Base-by-base conservation (phyloP, 2,797 vertebrate species). In the Hozukius guyotensis region DNA sequence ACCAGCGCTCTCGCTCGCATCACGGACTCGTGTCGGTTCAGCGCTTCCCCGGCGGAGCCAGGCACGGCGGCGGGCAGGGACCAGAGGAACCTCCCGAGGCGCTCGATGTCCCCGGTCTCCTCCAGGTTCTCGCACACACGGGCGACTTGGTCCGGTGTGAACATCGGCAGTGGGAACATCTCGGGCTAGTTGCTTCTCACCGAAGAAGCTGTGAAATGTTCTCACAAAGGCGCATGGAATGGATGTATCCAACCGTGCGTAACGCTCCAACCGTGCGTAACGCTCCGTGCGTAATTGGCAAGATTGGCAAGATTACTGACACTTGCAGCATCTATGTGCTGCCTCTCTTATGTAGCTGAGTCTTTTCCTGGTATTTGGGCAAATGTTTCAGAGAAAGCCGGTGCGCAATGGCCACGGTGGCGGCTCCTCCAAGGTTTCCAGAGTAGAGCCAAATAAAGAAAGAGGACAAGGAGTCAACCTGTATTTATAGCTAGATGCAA, bases 91-190 rank as follows among this genome's bases (percentile, higher is more conserved):
- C 96, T 92, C 6, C 95, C 96, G 14, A 97, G 92, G 42, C 96
- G 95, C 93, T 96, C 96, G 22, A 97, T 96, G 76, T 96, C 96
- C 29, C 96, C 96, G 6, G 95, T 96, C 87, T 96, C 96, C 91
- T 96, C 96, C 89, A 97, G 25, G 85, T 96, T 97, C 89, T 97
- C 96, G 64, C 96, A 97, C 34, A 96, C 96, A 0, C 96, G 93
- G 16, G 96, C 96, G 20, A 96, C 96, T 90, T 97, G 96, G 62
- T 96, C 96, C 60, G 96, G 93, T 0, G 96, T 96, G 87, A 97
- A 97, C 94, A 96, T 95, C 3, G 96, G 96, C 62, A 96, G 74
- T 0, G 95, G 96, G 60, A 96, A 96, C 96, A 97, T 97, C 32
- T 91, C 72, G 31, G 34, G 34, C 56, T 13, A 0, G 62, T 59